These are phyloP conservation scores for Turdus rufiventris DNA, from an alignment of 2,113 vertebrate species.

Conservation along the genomic window DNA sequence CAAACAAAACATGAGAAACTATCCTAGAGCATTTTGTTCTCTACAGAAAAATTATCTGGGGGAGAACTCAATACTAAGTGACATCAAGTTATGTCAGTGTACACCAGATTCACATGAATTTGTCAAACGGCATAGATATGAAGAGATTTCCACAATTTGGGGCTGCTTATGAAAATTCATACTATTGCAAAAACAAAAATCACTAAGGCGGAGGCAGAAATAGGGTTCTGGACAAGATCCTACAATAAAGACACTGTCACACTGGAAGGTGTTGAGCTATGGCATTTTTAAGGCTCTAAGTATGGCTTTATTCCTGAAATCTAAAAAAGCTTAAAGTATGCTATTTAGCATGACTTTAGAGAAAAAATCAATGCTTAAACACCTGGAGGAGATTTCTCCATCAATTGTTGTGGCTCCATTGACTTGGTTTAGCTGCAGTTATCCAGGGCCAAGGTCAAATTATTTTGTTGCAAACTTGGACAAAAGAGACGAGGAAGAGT, in stretches of 20 bases:
- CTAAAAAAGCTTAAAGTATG: neutral
- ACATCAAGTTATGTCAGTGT: neutral
- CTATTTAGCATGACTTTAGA: neutral
- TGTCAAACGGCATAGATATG: neutral
- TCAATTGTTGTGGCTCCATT: accelerated
- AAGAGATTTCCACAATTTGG: neutral
- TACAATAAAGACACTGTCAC: neutral
- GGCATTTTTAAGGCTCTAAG: neutral
- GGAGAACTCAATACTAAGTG: neutral
- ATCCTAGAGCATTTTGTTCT: neutral
- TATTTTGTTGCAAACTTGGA: neutral
- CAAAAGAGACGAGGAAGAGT: neutral
- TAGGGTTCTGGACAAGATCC: neutral
- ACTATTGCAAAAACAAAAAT: neutral
- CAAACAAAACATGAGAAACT: neutral
- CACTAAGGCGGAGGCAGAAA: neutral
- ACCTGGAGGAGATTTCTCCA: neutral
- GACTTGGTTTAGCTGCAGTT: neutral
- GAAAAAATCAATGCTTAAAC: neutral
- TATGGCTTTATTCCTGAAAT: neutral
- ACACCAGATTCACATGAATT: neutral
- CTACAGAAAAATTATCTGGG: neutral
- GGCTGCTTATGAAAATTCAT: neutral
- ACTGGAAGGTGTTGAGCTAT: neutral
- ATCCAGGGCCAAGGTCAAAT: neutral